Base-by-base conservation (phyloP, 1,140 invertebrate species). In the Drosophila parvula region DNA sequence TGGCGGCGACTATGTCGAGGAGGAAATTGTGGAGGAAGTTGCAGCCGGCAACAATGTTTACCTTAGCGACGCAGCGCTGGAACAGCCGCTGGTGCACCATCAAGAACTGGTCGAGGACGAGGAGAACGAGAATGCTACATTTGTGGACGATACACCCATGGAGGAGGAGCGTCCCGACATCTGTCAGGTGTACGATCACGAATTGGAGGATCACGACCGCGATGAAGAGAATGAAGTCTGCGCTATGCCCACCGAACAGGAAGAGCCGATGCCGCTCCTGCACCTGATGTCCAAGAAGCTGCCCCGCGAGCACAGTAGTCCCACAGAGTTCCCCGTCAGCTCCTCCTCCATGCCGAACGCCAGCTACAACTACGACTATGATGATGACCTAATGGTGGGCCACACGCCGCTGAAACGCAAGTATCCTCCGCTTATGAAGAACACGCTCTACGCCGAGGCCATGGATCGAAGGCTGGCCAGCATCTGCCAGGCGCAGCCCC, bases 281-380 rank as follows among this genome's bases (percentile, higher is more conserved):
- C 41, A 56, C 4, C 48, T 28, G 45, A 38, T 40, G 30, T 40
- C 10, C 32, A 69, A 10, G 30, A 60, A 50, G 38, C n/a, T 38
- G 16, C 45, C 62, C 3, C 65, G 65, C 38, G 74, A 78, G n/a
- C 80, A 78, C 36, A 89, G 84, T 38, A 89, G 85, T 50, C 86
- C 84, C 30, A 89, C 84, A n/a, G 84, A 89, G 43, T 89, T 89
- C 27, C 84, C 84, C 16, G 81, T 81, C 0, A 89, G 84, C 36
- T 89, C 84, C 2, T 85, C 83, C 0, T 88, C 83, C 1, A 74
- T 70, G 74, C 79, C 83, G 2, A 78, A 89, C 27, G 84, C 47
- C 41, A 88, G 83, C 22, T 78, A 80, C 22, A 77, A 78, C 18
- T 83, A 84, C 44, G 81, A 88, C 27, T 88, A 51, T 28, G 79